Evolutionary conservation across 1,140 invertebrate species (phyloP), one percentile per base, ranked within the genome.

Genomic region (Spodoptera frugiperda): DNA sequence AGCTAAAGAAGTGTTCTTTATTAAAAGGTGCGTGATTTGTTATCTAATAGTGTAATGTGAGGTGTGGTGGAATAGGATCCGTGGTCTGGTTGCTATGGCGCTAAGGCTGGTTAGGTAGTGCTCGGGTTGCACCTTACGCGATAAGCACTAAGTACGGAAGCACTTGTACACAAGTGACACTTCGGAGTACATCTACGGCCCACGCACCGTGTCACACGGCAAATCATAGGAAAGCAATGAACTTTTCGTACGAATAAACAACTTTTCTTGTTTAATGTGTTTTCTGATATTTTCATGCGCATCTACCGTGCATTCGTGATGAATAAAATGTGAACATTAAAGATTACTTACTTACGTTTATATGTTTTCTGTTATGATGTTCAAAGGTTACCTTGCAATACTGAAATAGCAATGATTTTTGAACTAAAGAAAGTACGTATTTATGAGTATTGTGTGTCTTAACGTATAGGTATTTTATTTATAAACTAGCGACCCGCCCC

Each of bases 61-160:
- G 76, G 67, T 76, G 57, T 30, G 5, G 53, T 68, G 77, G 21
- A 77, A 78, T 57, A 63, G 30, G 79, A 72, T 9, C 61, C 55
- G 19, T 59, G 71, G 30, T 30, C 46, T 67, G 71, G 79, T 83
- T 84, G 77, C 80, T 61, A 82, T 80, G 82, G 78, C 82, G 80
- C 78, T 82, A 78, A 70, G 51, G 49, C 53, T 57, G 49, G 54
- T 14, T 3, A 3, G 15, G 19, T 39, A 33, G 54, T 17, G 30
- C 54, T 73, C 71, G 46, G 17, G 44, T 73, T 61, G 30, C 76
- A 78, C 39, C 71, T 61, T 61, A 15, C 76, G 74, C 49, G 77
- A 76, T 79, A 73, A 76, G 19, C 17, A 46, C 57, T 67, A 76
- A 76, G 33, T 55, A 53, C 70, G 71, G 70, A 74, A 74, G 39